A percentile compares a stretch with the other conserved stretches of the same genome.
Evolutionary conservation across 2,888 invertebrate genomes (phyloP).

Genomic region (Stenotaenia linearis): DNA sequence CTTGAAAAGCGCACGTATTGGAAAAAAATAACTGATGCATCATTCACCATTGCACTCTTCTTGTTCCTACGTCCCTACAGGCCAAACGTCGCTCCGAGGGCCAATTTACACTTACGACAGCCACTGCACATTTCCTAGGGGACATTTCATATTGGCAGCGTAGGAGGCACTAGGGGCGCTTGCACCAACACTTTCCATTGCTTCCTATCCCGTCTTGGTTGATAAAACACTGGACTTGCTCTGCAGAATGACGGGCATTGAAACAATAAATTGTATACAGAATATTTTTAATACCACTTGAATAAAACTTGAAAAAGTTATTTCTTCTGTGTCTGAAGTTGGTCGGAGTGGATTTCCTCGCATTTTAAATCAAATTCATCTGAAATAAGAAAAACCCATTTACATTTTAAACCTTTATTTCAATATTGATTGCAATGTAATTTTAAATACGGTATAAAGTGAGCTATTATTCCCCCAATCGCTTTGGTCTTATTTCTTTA

Average conservation of each 20-base stretch:
- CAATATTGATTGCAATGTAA: too few relatives aligned
- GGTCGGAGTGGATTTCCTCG: too few relatives aligned
- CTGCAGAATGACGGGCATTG: not conserved
- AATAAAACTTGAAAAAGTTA: too few relatives aligned
- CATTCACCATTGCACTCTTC: conserved; percentile 17
- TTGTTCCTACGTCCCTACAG: conserved; percentile 21
- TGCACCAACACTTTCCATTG: not conserved
- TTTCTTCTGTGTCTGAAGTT: too few relatives aligned
- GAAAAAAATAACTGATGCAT: conserved; percentile 7
- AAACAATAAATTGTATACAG: not conserved
- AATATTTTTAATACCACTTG: not conserved
- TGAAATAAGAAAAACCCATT: too few relatives aligned
- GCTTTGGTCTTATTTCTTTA: not conserved
- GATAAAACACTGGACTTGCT: not conserved
- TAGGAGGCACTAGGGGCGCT: not conserved
- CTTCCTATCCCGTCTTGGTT: not conserved
- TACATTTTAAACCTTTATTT: too few relatives aligned
- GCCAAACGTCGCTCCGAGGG: conserved; percentile 20
- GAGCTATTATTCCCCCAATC: too few relatives aligned
- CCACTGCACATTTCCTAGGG: conserved; percentile 17
- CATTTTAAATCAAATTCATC: too few relatives aligned
- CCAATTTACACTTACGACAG: conserved; percentile 26
- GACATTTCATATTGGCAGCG: conserved; percentile 10
- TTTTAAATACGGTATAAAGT: too few relatives aligned
- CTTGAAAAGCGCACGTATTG: not conserved